A percentile compares a stretch with the other conserved stretches of the same genome.
These are phyloP conservation scores for Mormoops blainvillei DNA, from an alignment of 2,113 vertebrate species.

Conservation along the genomic window DNA sequence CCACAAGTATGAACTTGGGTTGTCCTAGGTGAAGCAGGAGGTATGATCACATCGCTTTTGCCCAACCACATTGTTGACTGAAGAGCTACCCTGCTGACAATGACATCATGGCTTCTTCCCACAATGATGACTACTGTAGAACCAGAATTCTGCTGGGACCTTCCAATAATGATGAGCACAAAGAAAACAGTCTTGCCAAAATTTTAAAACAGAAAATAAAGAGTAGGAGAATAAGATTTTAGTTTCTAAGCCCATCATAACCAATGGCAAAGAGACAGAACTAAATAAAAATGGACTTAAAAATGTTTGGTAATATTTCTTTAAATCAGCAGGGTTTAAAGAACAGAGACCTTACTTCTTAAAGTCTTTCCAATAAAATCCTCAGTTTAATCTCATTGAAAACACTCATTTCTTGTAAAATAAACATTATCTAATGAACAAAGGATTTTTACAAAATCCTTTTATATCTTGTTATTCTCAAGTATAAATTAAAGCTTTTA, in stretches of 20 bases:
- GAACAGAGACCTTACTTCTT: constrained; percentile 65
- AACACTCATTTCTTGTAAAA: constrained; percentile 75
- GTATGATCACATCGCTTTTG: background rate
- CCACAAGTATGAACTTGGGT: background rate
- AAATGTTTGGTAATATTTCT: constrained; percentile 64
- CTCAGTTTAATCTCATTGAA: constrained; percentile 71
- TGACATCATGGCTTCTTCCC: background rate
- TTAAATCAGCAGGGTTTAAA: constrained; percentile 74
- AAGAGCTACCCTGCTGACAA: background rate
- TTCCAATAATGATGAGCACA: constrained; percentile 56
- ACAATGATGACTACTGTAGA: background rate
- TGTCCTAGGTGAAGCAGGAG: background rate
- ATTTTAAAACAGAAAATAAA: constrained; percentile 43
- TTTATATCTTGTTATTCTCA: constrained; percentile 78
- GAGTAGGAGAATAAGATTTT: constrained; percentile 40
- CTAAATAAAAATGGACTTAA: constrained; percentile 63
- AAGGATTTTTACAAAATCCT: constrained; percentile 78
- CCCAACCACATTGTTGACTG: background rate
- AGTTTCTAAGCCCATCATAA: constrained; percentile 46
- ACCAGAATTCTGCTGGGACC: background rate
- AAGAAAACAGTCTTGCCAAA: constrained; percentile 52
- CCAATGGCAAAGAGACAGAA: constrained; percentile 52
- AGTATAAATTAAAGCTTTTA: constrained; percentile 80
- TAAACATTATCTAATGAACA: constrained; percentile 75
- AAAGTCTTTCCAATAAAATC: constrained; percentile 66